Percentiles rank a stretch among this genome's conserved stretches.
These are phyloP conservation scores for Scaptodrosophila latifasciaeformis DNA, from an alignment of 2,888 invertebrate species.

Conservation along the genomic window DNA sequence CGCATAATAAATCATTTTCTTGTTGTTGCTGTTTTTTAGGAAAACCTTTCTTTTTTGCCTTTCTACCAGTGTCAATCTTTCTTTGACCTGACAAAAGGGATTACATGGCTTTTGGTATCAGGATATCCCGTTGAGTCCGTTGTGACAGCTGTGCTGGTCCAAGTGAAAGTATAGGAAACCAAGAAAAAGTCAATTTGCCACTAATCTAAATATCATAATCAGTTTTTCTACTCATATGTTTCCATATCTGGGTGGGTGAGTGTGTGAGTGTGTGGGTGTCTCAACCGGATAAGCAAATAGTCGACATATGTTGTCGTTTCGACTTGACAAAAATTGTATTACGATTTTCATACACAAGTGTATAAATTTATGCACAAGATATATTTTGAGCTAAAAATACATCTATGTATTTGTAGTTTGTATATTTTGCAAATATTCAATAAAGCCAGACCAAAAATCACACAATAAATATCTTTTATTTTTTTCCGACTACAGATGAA, in stretches of 20 bases:
- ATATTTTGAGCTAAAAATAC: neutral
- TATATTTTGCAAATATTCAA: no score
- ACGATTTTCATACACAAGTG: slow-evolving; percentile 14
- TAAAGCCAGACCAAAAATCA: no score
- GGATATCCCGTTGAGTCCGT: neutral
- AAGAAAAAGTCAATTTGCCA: neutral
- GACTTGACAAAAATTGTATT: slow-evolving; percentile 15
- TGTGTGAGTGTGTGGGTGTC: neutral
- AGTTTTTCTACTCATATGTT: neutral
- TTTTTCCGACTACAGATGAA: no score
- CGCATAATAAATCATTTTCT: slow-evolving; percentile 36
- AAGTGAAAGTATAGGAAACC: no score
- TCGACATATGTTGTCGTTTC: slow-evolving; percentile 11
- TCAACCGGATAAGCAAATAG: neutral
- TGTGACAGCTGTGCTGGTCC: slow-evolving; percentile 6
- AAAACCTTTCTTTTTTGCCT: no score
- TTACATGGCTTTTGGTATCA: slow-evolving; percentile 11
- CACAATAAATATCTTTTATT: no score
- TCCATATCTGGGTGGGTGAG: no score
- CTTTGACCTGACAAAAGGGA: slow-evolving; percentile 6
- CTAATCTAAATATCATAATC: neutral
- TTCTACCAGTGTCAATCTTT: no score
- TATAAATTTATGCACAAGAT: neutral
- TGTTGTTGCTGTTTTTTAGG: no score
- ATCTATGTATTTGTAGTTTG: no score